phyloP scores from a whole-genome alignment of 2,888 invertebrate species.

The Acrocyrtus sp. region DNA sequence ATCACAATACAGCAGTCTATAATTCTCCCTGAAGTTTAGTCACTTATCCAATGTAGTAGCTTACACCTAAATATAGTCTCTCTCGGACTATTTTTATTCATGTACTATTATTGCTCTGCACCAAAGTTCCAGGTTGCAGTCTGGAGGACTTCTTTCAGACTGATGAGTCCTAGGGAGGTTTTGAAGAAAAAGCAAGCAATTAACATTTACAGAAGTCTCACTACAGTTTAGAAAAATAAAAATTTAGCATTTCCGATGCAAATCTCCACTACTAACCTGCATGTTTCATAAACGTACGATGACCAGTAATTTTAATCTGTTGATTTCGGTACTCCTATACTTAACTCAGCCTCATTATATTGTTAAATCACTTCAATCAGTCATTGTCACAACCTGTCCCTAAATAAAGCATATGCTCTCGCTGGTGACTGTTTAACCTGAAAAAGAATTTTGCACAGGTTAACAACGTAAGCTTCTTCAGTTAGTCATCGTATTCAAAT shows the following conservation, averaged over 20 bases:
- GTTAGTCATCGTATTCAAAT: no score
- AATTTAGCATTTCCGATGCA: neutral
- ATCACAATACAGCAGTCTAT: slow-evolving; percentile 51
- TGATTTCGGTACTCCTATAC: slow-evolving; percentile 7
- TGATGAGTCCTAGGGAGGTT: slow-evolving; percentile 2
- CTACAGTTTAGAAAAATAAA: neutral
- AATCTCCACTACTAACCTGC: neutral
- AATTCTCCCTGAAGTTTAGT: slow-evolving; percentile 40
- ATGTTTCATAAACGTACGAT: neutral
- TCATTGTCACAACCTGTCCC: slow-evolving; percentile 47
- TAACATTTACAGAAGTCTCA: no score
- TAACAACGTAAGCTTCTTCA: no score
- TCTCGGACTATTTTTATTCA: neutral
- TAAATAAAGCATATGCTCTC: no score
- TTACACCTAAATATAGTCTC: no score
- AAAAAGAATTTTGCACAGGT: no score
- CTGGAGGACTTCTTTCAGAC: slow-evolving; percentile 7
- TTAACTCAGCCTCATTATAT: slow-evolving; percentile 41
- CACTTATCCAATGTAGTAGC: slow-evolving; percentile 7
- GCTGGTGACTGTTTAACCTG: no score
- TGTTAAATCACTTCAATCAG: slow-evolving; percentile 27
- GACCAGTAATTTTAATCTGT: neutral
- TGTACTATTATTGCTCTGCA: slow-evolving; percentile 43
- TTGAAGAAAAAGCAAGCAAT: slow-evolving; percentile 3
- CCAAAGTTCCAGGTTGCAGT: slow-evolving; percentile 41